phyloP scores from a whole-genome alignment of 2,888 invertebrate species.

The Melitaea athalia region DNA sequence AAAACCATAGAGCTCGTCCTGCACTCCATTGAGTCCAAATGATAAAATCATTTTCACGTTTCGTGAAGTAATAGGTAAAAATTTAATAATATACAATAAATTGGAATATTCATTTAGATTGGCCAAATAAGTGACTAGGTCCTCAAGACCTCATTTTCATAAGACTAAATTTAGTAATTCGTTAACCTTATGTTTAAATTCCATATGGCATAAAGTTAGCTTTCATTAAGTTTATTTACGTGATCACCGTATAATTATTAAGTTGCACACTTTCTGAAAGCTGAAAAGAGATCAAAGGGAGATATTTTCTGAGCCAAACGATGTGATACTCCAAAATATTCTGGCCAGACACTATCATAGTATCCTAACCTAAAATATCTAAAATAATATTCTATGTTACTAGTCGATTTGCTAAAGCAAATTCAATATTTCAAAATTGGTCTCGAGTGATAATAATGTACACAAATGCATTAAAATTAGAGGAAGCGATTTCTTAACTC shows the following conservation, averaged over 20 bases:
- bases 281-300: constrained; percentile 82
- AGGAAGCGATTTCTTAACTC: constrained; percentile 58
- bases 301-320: constrained; percentile 82
- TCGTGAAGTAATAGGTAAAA: constrained; percentile 72
- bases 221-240: constrained; percentile 79
- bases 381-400: constrained; percentile 79
- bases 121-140: constrained; percentile 82
- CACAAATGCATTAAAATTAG: constrained; percentile 74
- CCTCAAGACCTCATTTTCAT: constrained; percentile 77
- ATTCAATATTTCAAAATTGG: constrained; percentile 76
- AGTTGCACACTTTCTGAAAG: constrained; percentile 81
- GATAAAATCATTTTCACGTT: constrained; percentile 60
- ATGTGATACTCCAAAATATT: constrained; percentile 82
- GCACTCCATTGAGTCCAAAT: constrained; percentile 78
- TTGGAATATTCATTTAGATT: constrained; percentile 81
- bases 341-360: constrained; percentile 82
- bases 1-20: constrained; percentile 76
- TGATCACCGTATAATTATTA: constrained; percentile 76
- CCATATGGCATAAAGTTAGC: constrained; percentile 83
- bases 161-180: constrained; percentile 82
- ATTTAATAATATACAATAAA: constrained; percentile 77
- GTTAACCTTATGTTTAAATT: constrained; percentile 82
- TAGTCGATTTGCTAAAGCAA: constrained; percentile 79
- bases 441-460: constrained; percentile 76
- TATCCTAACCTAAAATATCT: constrained; percentile 82